phyloP scores from a whole-genome alignment of 2,888 invertebrate species.

The Gnatocerus cornutus region DNA sequence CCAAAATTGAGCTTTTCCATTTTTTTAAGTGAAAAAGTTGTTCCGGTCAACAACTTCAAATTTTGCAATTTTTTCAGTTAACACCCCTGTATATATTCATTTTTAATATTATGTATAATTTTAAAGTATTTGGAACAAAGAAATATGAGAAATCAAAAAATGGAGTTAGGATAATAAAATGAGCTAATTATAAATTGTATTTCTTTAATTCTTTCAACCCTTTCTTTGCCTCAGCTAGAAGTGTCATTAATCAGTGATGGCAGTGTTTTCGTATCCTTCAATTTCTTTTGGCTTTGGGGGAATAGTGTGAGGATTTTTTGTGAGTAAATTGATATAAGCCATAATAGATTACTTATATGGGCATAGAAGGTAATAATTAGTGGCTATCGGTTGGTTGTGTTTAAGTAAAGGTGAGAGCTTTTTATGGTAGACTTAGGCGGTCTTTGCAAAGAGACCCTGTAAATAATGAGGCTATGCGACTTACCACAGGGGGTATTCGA shows the following conservation, averaged over 20 bases:
- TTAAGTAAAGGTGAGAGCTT: constrained; percentile 44
- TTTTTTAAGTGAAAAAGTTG: no score
- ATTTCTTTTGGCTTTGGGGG: not conserved
- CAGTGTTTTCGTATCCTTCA: not conserved
- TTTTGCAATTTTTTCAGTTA: no score
- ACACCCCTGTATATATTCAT: no score
- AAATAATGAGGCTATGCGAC: constrained; percentile 70
- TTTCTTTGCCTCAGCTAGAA: not conserved
- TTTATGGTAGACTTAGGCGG: constrained; percentile 54
- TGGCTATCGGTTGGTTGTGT: constrained; percentile 37
- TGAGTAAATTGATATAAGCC: not conserved
- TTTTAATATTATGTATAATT: no score
- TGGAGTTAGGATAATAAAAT: no score
- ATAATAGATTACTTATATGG: not conserved
- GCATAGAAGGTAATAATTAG: constrained; percentile 29
- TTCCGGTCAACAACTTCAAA: no score
- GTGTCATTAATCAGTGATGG: not conserved
- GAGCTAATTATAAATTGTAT: not conserved
- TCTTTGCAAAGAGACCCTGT: constrained; percentile 67
- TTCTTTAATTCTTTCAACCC: not conserved
- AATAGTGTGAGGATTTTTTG: not conserved
- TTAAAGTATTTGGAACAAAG: no score
- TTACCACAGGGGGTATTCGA: constrained; percentile 68
- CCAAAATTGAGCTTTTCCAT: no score
- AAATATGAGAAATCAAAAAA: no score